These are phyloP conservation scores for Limnothrissa miodon DNA, from an alignment of 2,113 vertebrate genomes.

Conservation along the genomic window DNA sequence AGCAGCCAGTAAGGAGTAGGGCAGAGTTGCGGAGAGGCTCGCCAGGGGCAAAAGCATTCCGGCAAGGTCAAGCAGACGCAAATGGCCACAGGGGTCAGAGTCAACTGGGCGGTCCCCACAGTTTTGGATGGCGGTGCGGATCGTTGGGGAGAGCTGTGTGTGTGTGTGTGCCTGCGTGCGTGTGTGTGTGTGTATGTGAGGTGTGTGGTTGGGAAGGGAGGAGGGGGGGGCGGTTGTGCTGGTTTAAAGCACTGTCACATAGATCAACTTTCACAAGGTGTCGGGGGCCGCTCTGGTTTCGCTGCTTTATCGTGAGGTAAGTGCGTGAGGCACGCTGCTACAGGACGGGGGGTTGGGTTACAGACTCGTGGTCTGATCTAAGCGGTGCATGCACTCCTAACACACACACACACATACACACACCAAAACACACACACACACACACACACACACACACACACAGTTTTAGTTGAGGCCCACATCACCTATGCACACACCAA, in stretches of 20 bases:
- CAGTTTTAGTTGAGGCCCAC: background rate
- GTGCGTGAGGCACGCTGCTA: slow-evolving; percentile 6
- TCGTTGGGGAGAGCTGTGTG: slow-evolving; percentile 21
- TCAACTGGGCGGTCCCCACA: background rate
- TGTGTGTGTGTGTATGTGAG: slow-evolving; percentile 18
- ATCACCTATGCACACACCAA: background rate
- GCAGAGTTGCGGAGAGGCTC: slow-evolving; percentile 25
- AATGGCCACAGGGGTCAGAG: too few relatives aligned
- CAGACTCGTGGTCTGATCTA: background rate
- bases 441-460: background rate
- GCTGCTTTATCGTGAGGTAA: slow-evolving; percentile 31
- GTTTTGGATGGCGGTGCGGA: slow-evolving; percentile 15
- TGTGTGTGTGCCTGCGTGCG: background rate
- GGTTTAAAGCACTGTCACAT: slow-evolving; percentile 28
- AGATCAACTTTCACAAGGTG: slow-evolving; percentile 27
- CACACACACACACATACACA: background rate
- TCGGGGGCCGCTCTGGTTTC: slow-evolving; percentile 25
- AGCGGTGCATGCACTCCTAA: background rate
- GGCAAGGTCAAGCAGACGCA: slow-evolving; percentile 49
- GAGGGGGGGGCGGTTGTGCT: background rate
- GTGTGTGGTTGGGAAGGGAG: background rate
- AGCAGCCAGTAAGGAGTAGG: background rate
- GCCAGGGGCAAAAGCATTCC: slow-evolving; percentile 55
- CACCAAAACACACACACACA: background rate
- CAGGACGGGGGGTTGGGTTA: background rate